Evolutionary conservation across 2,888 invertebrate species (phyloP).

Genomic region (Epinotia bilunana): DNA sequence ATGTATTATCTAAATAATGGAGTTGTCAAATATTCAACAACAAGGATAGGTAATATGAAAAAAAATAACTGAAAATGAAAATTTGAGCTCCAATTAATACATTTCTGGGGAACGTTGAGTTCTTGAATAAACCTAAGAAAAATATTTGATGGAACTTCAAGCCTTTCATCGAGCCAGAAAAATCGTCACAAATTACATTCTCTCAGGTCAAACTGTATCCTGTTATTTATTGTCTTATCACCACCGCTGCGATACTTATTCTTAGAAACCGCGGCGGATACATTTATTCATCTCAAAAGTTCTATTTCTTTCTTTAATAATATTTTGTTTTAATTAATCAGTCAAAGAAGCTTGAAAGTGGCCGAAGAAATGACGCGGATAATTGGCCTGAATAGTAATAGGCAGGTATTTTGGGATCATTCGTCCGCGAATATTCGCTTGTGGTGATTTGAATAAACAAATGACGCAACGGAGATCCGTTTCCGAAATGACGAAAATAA

Average conservation of each 20-base stretch:
- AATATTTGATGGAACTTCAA: conserved; percentile 12
- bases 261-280: conserved; percentile 22
- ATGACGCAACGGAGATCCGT: conserved; percentile 56
- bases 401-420: conserved; percentile 31
- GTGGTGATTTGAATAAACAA: conserved; percentile 37
- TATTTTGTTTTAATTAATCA: conserved; percentile 51
- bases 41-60: too few relatives aligned
- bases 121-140: not conserved
- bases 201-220: conserved; percentile 14
- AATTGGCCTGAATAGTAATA: conserved; percentile 55
- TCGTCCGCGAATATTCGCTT: conserved; percentile 16
- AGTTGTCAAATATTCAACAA: too few relatives aligned
- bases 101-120: not conserved
- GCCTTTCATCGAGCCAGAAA: conserved; percentile 4
- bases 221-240: conserved; percentile 36
- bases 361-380: conserved; percentile 55
- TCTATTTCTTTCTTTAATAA: conserved; percentile 35
- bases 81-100: not conserved
- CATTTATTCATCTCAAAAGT: conserved; percentile 21
- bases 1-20: too few relatives aligned
- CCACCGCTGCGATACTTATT: conserved; percentile 21
- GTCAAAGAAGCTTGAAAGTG: conserved; percentile 47
- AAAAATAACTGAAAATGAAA: too few relatives aligned
- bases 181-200: not conserved
- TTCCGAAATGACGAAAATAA: conserved; percentile 41